Evolutionary conservation across 2,888 invertebrate species (phyloP).

Genomic region (Rhagium mordax): DNA sequence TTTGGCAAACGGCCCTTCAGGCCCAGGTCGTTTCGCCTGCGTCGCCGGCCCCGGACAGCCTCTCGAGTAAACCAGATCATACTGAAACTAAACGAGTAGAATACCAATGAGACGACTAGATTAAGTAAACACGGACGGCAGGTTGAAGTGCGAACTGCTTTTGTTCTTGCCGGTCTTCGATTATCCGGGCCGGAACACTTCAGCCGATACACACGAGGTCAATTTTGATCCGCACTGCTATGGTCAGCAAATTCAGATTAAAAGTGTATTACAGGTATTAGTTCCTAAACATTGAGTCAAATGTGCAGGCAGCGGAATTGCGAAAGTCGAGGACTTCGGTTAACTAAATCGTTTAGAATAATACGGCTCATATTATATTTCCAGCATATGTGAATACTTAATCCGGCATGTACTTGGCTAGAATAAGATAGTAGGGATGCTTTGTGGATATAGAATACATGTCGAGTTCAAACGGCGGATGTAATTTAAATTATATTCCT

Average conservation of each 20-base stretch:
- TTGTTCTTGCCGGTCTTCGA: constrained; percentile 9
- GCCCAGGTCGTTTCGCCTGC: background rate
- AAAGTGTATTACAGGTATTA: constrained; percentile 18
- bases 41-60: background rate
- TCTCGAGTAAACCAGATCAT: background rate
- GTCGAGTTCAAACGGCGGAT: background rate
- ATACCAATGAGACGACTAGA: constrained; percentile 21
- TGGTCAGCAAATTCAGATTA: constrained; percentile 12
- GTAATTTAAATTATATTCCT: background rate
- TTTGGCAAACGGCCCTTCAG: background rate
- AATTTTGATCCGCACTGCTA: constrained; percentile 8
- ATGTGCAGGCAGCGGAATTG: background rate
- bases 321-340: background rate
- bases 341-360: constrained; percentile 15
- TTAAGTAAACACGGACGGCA: constrained; percentile 16
- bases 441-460: background rate
- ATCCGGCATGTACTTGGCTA: background rate
- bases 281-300: background rate
- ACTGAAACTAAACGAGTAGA: constrained; percentile 6
- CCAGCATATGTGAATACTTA: background rate
- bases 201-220: constrained; percentile 10
- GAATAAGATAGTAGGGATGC: background rate
- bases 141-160: constrained; percentile 20
- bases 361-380: background rate
- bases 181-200: constrained; percentile 4